These are phyloP conservation scores for Nannoperca obscura DNA, from an alignment of 2,797 vertebrate species.

Conservation along the genomic window DNA sequence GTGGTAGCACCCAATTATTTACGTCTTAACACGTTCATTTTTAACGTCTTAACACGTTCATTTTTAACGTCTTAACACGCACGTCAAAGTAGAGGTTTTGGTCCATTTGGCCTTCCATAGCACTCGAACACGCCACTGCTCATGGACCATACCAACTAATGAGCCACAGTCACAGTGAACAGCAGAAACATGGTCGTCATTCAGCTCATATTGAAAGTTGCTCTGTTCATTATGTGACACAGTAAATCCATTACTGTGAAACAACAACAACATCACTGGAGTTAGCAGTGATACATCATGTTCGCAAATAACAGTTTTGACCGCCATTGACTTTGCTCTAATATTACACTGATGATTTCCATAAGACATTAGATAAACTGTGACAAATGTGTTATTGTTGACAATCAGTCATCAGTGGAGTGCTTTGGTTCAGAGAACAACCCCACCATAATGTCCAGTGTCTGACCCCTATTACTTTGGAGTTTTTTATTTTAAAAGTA, in stretches of 20 bases:
- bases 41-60: no score
- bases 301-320: slow-evolving; percentile 41
- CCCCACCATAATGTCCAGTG: not conserved
- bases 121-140: not conserved
- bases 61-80: no score
- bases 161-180: slow-evolving; percentile 13
- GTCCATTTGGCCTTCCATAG: no score
- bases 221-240: slow-evolving; percentile 29
- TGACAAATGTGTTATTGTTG: slow-evolving; percentile 24
- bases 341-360: slow-evolving; percentile 17
- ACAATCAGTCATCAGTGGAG: slow-evolving; percentile 9
- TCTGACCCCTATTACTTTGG: slow-evolving; percentile 1
- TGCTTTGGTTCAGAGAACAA: slow-evolving; percentile 28
- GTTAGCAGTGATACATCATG: slow-evolving; percentile 15
- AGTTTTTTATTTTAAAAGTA: not conserved
- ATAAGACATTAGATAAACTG: slow-evolving; percentile 18
- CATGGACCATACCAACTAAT: slow-evolving; percentile 4
- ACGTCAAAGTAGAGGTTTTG: no score
- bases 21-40: no score
- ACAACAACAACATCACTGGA: slow-evolving; percentile 27
- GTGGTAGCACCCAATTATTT: no score
- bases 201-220: slow-evolving; percentile 37
- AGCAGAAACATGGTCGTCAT: slow-evolving; percentile 15
- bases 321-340: slow-evolving; percentile 45
- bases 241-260: slow-evolving; percentile 32